A percentile compares a stretch with the other conserved stretches of the same genome.
Evolutionary conservation across 2,888 invertebrate species (phyloP).

Genomic region (Dinocampus coccinellae): DNA sequence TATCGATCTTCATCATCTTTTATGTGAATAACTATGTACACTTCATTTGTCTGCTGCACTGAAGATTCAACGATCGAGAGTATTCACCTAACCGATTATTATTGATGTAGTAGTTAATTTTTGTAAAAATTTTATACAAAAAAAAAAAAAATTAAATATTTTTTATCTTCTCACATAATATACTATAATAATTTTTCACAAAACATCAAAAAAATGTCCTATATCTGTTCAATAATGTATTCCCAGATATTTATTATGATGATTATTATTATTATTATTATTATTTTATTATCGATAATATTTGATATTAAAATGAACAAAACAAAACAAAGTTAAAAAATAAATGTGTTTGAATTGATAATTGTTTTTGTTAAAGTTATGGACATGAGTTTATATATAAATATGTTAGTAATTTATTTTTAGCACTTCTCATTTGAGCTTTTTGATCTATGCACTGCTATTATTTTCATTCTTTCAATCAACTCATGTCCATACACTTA

Average conservation of each 20-base stretch:
- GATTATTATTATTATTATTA: too few relatives aligned
- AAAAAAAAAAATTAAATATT: constrained; percentile 3
- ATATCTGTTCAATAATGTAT: neutral
- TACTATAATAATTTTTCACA: neutral
- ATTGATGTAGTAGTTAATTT: neutral
- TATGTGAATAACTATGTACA: constrained; percentile 36
- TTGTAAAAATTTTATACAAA: constrained; percentile 17
- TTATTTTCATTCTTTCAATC: neutral
- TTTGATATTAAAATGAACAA: too few relatives aligned
- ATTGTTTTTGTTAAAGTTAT: constrained; percentile 17
- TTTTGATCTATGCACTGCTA: constrained; percentile 13
- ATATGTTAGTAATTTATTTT: neutral
- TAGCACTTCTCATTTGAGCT: constrained; percentile 13
- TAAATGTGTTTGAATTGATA: neutral
- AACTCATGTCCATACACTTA: constrained; percentile 38
- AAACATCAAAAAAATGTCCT: neutral
- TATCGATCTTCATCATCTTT: constrained; percentile 10
- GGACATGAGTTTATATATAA: constrained; percentile 15
- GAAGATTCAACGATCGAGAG: constrained; percentile 15
- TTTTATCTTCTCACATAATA: neutral
- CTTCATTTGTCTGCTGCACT: constrained; percentile 30
- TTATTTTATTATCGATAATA: neutral
- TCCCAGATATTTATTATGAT: neutral
- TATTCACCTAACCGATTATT: constrained; percentile 1
- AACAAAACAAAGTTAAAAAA: neutral